Base-by-base conservation (phyloP, 37 sponge, comb jelly and placozoan species). In the Spongia lamella region DNA sequence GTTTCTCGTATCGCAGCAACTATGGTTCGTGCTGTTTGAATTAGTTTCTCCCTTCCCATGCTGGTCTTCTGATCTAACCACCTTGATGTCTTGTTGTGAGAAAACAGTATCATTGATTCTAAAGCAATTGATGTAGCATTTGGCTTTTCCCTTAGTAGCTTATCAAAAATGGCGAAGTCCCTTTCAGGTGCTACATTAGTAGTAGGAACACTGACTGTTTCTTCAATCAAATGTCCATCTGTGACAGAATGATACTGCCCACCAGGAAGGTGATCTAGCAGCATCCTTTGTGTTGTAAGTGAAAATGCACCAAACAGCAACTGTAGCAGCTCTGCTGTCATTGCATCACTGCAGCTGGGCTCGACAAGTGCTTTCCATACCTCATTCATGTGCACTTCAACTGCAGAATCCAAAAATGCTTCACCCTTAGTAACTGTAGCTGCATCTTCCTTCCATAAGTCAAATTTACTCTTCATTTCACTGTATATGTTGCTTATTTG, bases 131-230 rank as follows among this genome's bases (percentile, higher is more conserved):
- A 7, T 35, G 66, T 35, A 11, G 78, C 78, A 78, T 78, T 78
- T 53, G 79, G 79, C 50, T 78, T 78, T 67, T 78, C 79, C 16
- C 56, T 26, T 24, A 78, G 3, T 22, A 78, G 25, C 2, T 70
- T 34, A 35, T 78, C 79, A 24, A 78, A 61, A 15, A 78, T 32
- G 1, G 79, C 79, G 38, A 78, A 78, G 35, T 78, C 69, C 4
- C 79, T 21, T 32, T 78, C 79, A 22, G 79, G 79, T 16, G 68
- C 38, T 19, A 78, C 79, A 78, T 78, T 78, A 19, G 79, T 78
- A 15, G 69, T 78, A 7, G 79, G 79, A 30, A 78, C 79, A 78
- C 61, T 68, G 25, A 43, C 58, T 9, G 29, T 27, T 55, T 66
- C 67, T 19, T 26, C 60, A 25, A 35, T 32, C 7, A 77, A 2